Percentiles rank a stretch among this genome's conserved stretches.
phyloP scores from a whole-genome alignment of 2,888 invertebrate genomes.

The Ditula angustiorana region DNA sequence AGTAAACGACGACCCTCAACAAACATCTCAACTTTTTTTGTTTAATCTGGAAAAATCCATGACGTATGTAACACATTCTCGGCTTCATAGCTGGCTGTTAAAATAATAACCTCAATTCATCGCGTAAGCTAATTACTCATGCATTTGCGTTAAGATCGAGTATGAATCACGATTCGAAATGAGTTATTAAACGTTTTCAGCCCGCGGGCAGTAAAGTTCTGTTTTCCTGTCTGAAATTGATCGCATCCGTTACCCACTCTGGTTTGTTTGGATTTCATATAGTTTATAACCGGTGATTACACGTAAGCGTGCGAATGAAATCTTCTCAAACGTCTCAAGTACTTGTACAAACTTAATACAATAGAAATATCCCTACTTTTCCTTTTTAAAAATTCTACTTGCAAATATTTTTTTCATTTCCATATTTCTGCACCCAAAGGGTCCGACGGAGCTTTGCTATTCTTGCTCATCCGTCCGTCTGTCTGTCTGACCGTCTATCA shows the following conservation, averaged over 20 bases:
- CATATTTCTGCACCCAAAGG: too few relatives aligned
- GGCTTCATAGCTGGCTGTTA: background rate
- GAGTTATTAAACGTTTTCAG: slow-evolving; percentile 6
- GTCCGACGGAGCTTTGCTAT: too few relatives aligned
- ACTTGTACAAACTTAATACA: too few relatives aligned
- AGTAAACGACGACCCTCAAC: too few relatives aligned
- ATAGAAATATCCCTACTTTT: too few relatives aligned
- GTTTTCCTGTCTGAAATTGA: slow-evolving; percentile 2
- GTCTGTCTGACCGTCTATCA: too few relatives aligned
- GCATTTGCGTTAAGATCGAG: background rate
- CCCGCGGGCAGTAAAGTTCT: background rate
- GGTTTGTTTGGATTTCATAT: background rate
- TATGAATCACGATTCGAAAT: background rate
- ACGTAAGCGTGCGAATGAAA: background rate
- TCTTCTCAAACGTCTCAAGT: too few relatives aligned
- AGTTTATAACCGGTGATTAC: background rate
- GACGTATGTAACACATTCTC: background rate
- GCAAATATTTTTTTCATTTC: too few relatives aligned
- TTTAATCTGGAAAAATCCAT: background rate
- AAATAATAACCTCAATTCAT: background rate
- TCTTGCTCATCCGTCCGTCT: too few relatives aligned
- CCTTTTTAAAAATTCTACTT: too few relatives aligned
- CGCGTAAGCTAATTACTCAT: background rate
- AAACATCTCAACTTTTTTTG: too few relatives aligned
- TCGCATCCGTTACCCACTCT: slow-evolving; percentile 1